Conservation (phyloP, 2,888 invertebrate species). For the Pyrrhosoma nymphula region DNA sequence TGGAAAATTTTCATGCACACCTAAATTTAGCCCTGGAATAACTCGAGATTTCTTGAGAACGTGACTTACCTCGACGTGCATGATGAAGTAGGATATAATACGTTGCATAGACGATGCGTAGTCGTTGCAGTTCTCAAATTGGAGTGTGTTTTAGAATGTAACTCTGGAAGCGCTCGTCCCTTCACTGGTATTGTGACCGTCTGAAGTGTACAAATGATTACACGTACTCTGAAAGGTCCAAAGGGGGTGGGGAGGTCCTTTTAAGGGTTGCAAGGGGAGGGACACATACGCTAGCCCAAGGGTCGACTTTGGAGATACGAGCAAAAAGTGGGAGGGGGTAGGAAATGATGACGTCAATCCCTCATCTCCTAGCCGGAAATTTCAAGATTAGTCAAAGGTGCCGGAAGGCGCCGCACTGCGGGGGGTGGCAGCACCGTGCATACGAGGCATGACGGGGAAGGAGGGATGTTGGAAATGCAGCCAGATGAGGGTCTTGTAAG, state of each 20-base stretch:
- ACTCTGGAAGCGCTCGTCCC: not conserved
- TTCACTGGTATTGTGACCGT: not conserved
- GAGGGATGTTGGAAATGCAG: not conserved
- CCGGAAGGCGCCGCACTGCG: constrained; percentile 2
- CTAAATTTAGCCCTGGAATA: too few species aligned
- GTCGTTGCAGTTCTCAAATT: too few species aligned
- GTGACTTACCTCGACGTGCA: too few species aligned
- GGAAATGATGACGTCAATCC: constrained; percentile 21
- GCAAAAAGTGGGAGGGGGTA: not conserved
- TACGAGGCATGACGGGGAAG: not conserved
- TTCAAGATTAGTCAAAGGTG: constrained; percentile 5
- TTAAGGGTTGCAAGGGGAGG: not conserved
- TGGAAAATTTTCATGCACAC: too few species aligned
- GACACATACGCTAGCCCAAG: not conserved
- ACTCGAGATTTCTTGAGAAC: too few species aligned
- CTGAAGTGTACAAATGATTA: not conserved
- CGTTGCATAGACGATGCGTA: too few species aligned
- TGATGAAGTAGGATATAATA: too few species aligned
- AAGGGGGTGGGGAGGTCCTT: not conserved
- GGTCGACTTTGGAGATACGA: too few species aligned
- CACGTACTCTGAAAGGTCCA: not conserved
- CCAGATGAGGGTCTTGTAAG: not conserved
- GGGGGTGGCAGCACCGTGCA: not conserved
- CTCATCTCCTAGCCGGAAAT: constrained; percentile 14
- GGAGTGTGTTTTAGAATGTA: too few species aligned